Conservation (phyloP, 92 coral and sea anemone genomes). For the Palythoa grandis region DNA sequence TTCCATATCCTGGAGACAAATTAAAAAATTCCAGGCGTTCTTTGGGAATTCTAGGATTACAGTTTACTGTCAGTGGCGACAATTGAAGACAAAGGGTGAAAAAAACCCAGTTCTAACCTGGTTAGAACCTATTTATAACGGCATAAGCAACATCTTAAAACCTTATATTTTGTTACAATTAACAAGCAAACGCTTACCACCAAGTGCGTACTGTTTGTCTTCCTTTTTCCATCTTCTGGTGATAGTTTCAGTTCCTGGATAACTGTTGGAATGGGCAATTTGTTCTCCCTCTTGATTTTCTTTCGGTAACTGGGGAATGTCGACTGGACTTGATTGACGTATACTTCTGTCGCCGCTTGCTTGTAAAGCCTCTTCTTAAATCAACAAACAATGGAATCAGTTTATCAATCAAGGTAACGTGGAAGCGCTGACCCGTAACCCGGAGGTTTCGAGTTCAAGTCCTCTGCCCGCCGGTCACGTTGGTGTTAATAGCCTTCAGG, state of each 20-base stretch:
- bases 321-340: slow-evolving; percentile 17
- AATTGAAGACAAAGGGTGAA: too few species aligned
- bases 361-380: background rate
- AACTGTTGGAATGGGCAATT: slow-evolving; percentile 30
- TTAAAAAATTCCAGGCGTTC: too few species aligned
- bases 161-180: background rate
- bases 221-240: slow-evolving; percentile 29
- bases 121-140: too few species aligned
- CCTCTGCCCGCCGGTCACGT: too few species aligned
- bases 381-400: background rate
- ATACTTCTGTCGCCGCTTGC: background rate
- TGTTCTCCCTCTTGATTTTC: background rate
- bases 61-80: too few species aligned
- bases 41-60: too few species aligned
- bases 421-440: too few species aligned
- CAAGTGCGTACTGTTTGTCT: background rate
- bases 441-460: too few species aligned
- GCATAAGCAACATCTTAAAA: background rate
- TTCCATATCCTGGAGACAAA: too few species aligned
- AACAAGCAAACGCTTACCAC: background rate
- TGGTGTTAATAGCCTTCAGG: too few species aligned
- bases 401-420: too few species aligned
- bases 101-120: too few species aligned
- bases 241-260: slow-evolving; percentile 18
- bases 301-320: slow-evolving; percentile 24